Evolutionary conservation across 2,797 vertebrate genomes (phyloP).

Genomic region (Macropus fuliginosus): DNA sequence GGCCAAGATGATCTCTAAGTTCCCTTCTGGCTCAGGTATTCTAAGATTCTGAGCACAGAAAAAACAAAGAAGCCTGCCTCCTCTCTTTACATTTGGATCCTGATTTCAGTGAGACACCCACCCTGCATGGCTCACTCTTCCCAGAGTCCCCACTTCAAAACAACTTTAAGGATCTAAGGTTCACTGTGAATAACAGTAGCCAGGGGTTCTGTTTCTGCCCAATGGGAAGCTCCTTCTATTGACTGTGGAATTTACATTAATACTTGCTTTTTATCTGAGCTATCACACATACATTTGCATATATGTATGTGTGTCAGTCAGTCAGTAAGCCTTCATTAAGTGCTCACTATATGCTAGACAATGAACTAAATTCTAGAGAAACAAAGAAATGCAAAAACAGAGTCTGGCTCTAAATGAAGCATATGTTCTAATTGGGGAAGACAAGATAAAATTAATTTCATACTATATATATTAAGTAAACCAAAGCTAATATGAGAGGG

Average conservation of each 20-base stretch:
- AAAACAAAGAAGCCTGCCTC: neutral
- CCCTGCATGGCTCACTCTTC: neutral
- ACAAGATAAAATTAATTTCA: neutral
- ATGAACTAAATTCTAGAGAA: neutral
- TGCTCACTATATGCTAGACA: neutral
- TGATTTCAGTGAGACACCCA: neutral
- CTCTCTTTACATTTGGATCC: neutral
- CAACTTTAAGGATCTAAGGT: conserved; percentile 37
- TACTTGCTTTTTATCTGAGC: no score
- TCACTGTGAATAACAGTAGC: conserved; percentile 38
- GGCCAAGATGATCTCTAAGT: neutral
- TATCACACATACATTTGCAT: no score
- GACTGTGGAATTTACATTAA: neutral
- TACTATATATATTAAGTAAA: neutral
- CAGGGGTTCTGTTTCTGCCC: conserved; percentile 1
- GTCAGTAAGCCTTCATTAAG: neutral
- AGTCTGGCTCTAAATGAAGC: neutral
- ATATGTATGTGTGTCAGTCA: no score
- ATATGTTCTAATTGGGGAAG: neutral
- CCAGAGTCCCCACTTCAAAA: neutral
- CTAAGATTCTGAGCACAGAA: neutral
- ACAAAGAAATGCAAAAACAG: neutral
- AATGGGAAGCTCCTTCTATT: neutral
- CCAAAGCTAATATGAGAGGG: neutral
- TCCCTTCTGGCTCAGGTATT: neutral